These are phyloP conservation scores for Acanthurus leucopareius DNA, from an alignment of 2,797 vertebrate genomes.

Conservation along the genomic window DNA sequence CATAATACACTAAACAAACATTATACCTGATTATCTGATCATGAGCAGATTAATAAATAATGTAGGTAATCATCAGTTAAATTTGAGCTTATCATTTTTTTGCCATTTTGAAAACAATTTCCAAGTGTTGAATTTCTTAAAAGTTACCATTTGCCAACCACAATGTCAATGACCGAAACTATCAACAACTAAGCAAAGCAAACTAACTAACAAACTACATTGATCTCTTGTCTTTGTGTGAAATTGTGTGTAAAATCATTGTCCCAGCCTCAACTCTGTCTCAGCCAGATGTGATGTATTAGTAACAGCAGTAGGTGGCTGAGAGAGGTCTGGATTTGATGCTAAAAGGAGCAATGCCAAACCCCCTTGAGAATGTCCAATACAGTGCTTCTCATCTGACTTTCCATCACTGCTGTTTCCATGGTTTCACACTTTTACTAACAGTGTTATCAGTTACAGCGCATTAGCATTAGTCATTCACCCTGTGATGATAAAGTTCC, in stretches of 20 bases:
- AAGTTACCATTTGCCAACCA: too few relatives aligned
- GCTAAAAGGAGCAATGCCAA: conserved; percentile 51
- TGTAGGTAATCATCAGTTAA: too few relatives aligned
- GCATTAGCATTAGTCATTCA: conserved; percentile 24
- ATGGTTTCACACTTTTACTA: conserved; percentile 39
- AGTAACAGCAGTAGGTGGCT: conserved; percentile 49
- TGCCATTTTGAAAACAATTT: too few relatives aligned
- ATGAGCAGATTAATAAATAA: too few relatives aligned
- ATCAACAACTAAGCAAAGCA: too few relatives aligned
- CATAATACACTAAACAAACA: too few relatives aligned
- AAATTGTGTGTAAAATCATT: conserved; percentile 12
- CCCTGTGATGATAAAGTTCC: background rate
- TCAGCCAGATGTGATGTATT: conserved; percentile 50
- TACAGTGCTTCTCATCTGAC: conserved; percentile 31
- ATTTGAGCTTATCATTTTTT: too few relatives aligned
- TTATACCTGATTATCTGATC: too few relatives aligned
- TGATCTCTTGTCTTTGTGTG: background rate
- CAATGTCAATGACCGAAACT: too few relatives aligned
- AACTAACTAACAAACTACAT: background rate
- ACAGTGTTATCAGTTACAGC: background rate
- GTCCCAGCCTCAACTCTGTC: conserved; percentile 23
- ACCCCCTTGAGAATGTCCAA: conserved; percentile 42
- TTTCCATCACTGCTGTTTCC: conserved; percentile 33
- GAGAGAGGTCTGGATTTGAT: conserved; percentile 52
- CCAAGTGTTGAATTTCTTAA: too few relatives aligned